Percentiles rank a stretch among this genome's conserved stretches.
Evolutionary conservation across 2,113 vertebrate genomes (phyloP).

Genomic region (Crypturellus undulatus): DNA sequence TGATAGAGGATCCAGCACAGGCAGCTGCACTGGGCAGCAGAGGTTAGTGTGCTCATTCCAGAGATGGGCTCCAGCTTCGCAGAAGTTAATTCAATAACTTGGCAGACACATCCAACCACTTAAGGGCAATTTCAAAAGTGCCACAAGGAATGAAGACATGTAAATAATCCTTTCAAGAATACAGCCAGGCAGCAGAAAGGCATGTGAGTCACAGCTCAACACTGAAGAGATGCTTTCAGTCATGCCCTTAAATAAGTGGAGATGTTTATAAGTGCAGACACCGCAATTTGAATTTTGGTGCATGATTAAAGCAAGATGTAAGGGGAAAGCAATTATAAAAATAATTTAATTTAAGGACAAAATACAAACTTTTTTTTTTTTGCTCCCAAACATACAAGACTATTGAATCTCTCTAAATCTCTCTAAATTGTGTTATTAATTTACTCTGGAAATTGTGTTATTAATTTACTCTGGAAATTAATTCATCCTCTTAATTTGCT

Average conservation of each 20-base stretch:
- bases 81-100: conserved; percentile 12
- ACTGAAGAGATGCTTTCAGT: not conserved
- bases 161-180: not conserved
- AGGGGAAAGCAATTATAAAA: not conserved
- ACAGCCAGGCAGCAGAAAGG: not conserved
- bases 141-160: not conserved
- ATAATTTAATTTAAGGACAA: not conserved
- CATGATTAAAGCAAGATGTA: not conserved
- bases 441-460: not conserved
- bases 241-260: not conserved
- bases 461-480: not conserved
- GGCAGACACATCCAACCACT: not conserved
- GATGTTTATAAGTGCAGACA: not conserved
- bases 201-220: not conserved
- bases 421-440: not conserved
- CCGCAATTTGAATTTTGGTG: not conserved
- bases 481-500: not conserved
- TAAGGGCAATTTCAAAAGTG: conserved; percentile 9
- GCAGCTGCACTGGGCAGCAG: not conserved
- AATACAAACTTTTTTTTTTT: not conserved
- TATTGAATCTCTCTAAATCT: not conserved
- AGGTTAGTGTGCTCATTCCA: not conserved
- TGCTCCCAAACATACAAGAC: not conserved
- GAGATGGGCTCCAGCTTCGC: not conserved
- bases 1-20: not conserved